Evolutionary conservation across 2,113 vertebrate genomes (phyloP), one percentile per base, ranked within the genome.

Genomic region (Illadopsis cleaveri): DNA sequence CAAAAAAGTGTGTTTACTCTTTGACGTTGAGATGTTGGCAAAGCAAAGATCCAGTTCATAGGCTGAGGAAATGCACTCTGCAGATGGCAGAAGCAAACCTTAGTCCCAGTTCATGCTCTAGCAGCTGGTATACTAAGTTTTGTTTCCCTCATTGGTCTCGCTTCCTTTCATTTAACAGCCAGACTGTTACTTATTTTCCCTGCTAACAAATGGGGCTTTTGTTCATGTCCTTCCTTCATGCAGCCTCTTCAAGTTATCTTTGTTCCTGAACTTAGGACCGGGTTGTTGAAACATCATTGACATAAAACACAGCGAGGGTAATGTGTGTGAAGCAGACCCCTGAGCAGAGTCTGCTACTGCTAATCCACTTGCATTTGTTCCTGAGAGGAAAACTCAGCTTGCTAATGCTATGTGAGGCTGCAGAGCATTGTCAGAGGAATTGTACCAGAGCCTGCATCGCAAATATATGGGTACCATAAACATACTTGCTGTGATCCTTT

Each of bases 1-100:
- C 10, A 75, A 86, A 69, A 89, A 73, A 4, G 4, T 58, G 12
- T 6, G 0, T 88, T 89, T 89, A 64, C 6, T 6, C 54, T 91
- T 62, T 17, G 58, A 93, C 0, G 0, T 1, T 0, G 1, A 66
- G 54, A 22, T 82, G 66, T 90, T 93, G 87, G 82, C 88, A 92
- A 90, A 88, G 76, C 60, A 90, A 90, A 93, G 20, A 75, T 61
- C 8, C 56, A 38, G 68, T 50, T 83, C 44, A 51, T 14, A 88
- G 24, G 31, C 79, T 69, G 35, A 88, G 85, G 92, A 90, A 92
- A 90, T 47, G 38, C 62, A 44, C 31, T 83, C 68, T 88, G 87
- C 95, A 96, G 94, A 96, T 91, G 94, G 88, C 64, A 83, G 87
- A 88, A 75, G 31, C 75, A 92, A 95, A 90, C 68, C 71, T 92